Conservation (phyloP, 2,888 invertebrate species). For the Malthinus seriepunctatus region DNA sequence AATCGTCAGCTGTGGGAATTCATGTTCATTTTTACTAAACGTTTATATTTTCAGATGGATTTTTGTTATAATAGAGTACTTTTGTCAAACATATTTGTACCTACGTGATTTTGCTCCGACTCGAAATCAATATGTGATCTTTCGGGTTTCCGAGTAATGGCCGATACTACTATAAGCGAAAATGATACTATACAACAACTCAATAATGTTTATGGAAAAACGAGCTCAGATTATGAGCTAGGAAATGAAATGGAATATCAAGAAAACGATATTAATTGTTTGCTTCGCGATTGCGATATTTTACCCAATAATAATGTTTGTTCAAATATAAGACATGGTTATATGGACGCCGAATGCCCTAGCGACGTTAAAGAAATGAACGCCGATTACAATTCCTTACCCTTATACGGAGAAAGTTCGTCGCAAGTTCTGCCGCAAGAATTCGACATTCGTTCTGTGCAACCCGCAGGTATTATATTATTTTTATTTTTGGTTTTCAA, state of each 20-base stretch:
- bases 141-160: slow-evolving; percentile 13
- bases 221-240: slow-evolving; percentile 13
- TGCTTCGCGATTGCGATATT: slow-evolving; percentile 37
- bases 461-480: slow-evolving; percentile 31
- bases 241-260: slow-evolving; percentile 37
- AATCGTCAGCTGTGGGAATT: neutral
- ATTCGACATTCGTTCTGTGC: slow-evolving; percentile 30
- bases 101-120: slow-evolving; percentile 2
- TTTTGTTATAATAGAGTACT: neutral
- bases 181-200: slow-evolving; percentile 15
- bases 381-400: slow-evolving; percentile 20
- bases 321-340: slow-evolving; percentile 35
- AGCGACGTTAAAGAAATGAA: slow-evolving; percentile 15
- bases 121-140: neutral
- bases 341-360: slow-evolving; percentile 31
- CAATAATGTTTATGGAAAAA: slow-evolving; percentile 12
- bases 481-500: slow-evolving; percentile 1
- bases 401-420: slow-evolving; percentile 30
- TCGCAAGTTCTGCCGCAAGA: slow-evolving; percentile 24
- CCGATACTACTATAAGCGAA: slow-evolving; percentile 25
- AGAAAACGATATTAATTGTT: slow-evolving; percentile 34
- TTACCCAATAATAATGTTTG: slow-evolving; percentile 51
- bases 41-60: slow-evolving; percentile 10
- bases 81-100: slow-evolving; percentile 6
- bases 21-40: too few relatives aligned